These are phyloP conservation scores for Petrolisthes cinctipes DNA, from an alignment of 2,888 invertebrate genomes.

Conservation along the genomic window DNA sequence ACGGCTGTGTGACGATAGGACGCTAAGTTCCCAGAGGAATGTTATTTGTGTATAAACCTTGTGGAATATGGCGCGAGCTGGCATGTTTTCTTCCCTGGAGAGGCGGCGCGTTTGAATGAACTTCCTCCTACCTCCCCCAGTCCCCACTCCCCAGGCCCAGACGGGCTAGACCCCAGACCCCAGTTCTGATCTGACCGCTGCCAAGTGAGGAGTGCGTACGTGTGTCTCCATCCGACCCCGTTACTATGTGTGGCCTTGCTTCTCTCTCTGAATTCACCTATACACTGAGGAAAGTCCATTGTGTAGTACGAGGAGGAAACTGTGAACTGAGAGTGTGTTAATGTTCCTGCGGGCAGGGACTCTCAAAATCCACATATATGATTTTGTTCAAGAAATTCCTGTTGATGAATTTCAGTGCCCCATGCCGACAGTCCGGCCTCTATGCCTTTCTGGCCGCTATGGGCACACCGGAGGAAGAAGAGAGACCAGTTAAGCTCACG, in stretches of 20 bases:
- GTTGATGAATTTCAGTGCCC: conserved; percentile 57
- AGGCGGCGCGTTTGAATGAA: conserved; percentile 18
- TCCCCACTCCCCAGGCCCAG: background rate
- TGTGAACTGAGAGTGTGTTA: background rate
- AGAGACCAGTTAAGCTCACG: conserved; percentile 36
- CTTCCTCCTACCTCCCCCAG: background rate
- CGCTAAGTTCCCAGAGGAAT: background rate
- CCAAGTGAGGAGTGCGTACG: background rate
- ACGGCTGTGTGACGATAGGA: background rate
- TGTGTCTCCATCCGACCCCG: conserved; percentile 9
- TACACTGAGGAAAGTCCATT: background rate
- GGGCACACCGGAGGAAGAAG: conserved; percentile 49
- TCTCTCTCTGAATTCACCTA: background rate
- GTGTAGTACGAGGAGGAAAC: background rate
- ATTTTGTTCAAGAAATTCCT: conserved; percentile 45
- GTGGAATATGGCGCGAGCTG: background rate
- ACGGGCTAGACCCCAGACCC: background rate
- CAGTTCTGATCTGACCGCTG: conserved; percentile 9
- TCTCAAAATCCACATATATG: conserved; percentile 32
- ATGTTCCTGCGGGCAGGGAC: background rate
- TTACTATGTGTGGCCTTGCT: conserved; percentile 20
- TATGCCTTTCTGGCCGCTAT: conserved; percentile 46
- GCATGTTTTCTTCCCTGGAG: background rate
- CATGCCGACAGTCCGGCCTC: conserved; percentile 57
- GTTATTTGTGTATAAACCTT: background rate